Evolutionary conservation across 2,888 invertebrate genomes (phyloP).

Genomic region (Polydesmus complanatus): DNA sequence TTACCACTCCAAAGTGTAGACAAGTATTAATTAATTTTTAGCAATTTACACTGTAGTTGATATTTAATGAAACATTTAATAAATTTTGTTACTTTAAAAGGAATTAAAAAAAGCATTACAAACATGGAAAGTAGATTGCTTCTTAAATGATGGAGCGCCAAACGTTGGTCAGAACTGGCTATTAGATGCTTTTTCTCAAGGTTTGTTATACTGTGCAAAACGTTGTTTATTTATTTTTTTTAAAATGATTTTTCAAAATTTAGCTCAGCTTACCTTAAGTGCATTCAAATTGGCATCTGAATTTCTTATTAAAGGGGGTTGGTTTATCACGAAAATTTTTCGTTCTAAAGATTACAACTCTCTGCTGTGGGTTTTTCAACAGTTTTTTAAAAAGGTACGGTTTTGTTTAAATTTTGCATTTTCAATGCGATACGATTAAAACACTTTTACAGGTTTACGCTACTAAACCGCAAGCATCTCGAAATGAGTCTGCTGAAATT

Average conservation of each 20-base stretch:
- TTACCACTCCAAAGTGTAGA: slow-evolving; percentile 84
- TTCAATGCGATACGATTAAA: slow-evolving; percentile 13
- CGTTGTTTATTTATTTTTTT: not conserved
- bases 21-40: slow-evolving; percentile 25
- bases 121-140: slow-evolving; percentile 92
- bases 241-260: slow-evolving; percentile 17
- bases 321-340: slow-evolving; percentile 97
- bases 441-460: slow-evolving; percentile 67
- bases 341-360: slow-evolving; percentile 95
- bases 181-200: slow-evolving; percentile 90
- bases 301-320: slow-evolving; percentile 78
- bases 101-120: slow-evolving; percentile 41
- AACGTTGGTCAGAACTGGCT: slow-evolving; percentile 94
- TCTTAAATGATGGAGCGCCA: slow-evolving; percentile 95
- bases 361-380: slow-evolving; percentile 86
- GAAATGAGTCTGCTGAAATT: slow-evolving; percentile 97
- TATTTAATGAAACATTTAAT: not conserved
- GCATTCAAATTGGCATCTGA: slow-evolving; percentile 83
- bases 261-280: slow-evolving; percentile 69
- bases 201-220: slow-evolving; percentile 22
- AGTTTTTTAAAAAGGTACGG: slow-evolving; percentile 72
- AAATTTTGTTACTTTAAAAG: not conserved
- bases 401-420: slow-evolving; percentile 1
- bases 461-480: slow-evolving; percentile 96
- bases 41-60: not conserved